Conservation (phyloP, 2,113 vertebrate species). For the Eulacestoma nigropectus region DNA sequence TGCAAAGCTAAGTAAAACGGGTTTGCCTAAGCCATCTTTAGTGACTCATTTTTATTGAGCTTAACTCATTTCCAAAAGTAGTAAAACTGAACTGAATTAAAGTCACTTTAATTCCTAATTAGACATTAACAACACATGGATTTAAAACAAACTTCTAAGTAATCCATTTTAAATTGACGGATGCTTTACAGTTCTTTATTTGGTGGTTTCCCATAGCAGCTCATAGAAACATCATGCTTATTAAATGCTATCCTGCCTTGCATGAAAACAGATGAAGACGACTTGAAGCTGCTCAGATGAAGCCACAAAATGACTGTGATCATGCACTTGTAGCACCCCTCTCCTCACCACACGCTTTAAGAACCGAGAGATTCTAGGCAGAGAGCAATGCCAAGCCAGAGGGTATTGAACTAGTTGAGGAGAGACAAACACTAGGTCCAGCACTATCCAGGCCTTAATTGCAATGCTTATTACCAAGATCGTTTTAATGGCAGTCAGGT, state of each 20-base stretch:
- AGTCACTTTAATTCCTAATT: neutral
- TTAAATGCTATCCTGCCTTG: neutral
- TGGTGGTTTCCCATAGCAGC: neutral
- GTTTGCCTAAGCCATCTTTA: neutral
- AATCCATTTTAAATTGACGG: neutral
- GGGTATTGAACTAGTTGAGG: neutral
- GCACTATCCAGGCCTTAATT: neutral
- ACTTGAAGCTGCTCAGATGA: neutral
- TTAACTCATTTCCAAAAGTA: neutral
- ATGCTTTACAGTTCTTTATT: neutral
- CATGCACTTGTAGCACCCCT: neutral
- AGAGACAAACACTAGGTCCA: neutral
- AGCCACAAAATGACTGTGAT: neutral
- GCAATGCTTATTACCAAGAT: neutral
- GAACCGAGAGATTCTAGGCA: neutral
- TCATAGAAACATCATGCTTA: neutral
- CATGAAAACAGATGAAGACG: neutral
- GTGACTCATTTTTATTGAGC: neutral
- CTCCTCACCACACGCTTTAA: neutral
- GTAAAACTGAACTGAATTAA: conserved; percentile 9
- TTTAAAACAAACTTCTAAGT: neutral
- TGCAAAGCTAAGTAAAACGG: neutral
- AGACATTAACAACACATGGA: neutral
- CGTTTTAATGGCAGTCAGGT: neutral
- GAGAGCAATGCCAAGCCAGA: neutral